Conservation (phyloP, 2,888 invertebrate species). For the Acrobeloides nanus region DNA sequence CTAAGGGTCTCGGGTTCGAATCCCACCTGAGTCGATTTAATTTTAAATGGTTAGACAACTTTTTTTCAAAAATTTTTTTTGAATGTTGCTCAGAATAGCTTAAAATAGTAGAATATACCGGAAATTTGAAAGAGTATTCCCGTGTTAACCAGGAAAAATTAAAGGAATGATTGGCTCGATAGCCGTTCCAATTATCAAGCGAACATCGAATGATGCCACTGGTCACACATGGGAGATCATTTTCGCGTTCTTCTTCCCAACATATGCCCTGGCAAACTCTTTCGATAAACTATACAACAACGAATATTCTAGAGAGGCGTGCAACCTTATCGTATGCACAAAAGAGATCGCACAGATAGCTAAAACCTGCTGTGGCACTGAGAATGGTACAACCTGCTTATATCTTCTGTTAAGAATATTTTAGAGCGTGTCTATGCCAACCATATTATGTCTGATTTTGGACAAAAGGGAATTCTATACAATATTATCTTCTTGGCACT, state of each 20-base stretch:
- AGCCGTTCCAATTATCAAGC: slow-evolving; percentile 41
- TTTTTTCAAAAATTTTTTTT: too few species aligned
- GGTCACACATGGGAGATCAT: slow-evolving; percentile 24
- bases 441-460: slow-evolving; percentile 22
- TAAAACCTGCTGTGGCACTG: too few species aligned
- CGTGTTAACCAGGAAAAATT: too few species aligned
- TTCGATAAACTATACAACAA: slow-evolving; percentile 33
- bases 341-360: too few species aligned
- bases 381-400: too few species aligned
- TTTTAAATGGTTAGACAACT: too few species aligned
- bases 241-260: slow-evolving; percentile 25
- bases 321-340: slow-evolving; percentile 29
- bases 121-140: too few species aligned
- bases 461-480: slow-evolving; percentile 29
- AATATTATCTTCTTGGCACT: slow-evolving; percentile 31
- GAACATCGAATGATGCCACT: slow-evolving; percentile 21
- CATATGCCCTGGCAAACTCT: slow-evolving; percentile 22
- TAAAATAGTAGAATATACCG: too few species aligned
- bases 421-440: slow-evolving; percentile 18
- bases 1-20: too few species aligned
- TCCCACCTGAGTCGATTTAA: too few species aligned
- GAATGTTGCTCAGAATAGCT: too few species aligned
- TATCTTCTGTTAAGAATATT: background rate
- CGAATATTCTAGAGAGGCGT: slow-evolving; percentile 35
- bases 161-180: slow-evolving; percentile 42